Evolutionary conservation across 2,113 vertebrate species (phyloP).

Genomic region (Dasyornis broadbenti): DNA sequence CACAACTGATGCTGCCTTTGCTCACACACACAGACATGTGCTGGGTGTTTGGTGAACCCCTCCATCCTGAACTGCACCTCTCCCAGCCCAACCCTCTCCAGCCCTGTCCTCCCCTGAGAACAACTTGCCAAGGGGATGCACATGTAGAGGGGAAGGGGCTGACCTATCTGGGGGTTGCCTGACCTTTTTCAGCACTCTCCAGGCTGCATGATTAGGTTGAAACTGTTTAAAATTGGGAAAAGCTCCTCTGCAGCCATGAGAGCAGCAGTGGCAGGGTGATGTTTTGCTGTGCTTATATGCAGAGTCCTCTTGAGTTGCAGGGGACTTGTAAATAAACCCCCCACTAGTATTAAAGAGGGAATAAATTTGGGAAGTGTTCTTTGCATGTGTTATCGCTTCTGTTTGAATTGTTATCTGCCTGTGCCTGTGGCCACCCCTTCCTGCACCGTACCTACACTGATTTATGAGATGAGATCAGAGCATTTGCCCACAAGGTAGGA

Average conservation of each 20-base stretch:
- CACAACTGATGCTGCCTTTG: not conserved
- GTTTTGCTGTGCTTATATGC: conserved; percentile 28
- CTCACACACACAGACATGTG: accelerated
- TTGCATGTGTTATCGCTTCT: conserved; percentile 28
- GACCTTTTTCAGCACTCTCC: not conserved
- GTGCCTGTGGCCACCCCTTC: conserved; percentile 39
- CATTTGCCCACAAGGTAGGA: conserved; percentile 41
- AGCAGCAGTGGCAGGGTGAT: not conserved
- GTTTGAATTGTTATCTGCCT: conserved; percentile 44
- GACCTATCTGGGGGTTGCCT: not conserved
- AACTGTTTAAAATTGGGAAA: not conserved
- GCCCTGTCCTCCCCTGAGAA: not conserved
- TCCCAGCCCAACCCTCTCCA: not conserved
- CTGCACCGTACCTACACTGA: conserved; percentile 10
- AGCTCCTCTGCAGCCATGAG: not conserved
- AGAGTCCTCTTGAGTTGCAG: conserved; percentile 10
- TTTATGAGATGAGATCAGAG: conserved; percentile 50
- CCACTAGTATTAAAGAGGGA: not conserved
- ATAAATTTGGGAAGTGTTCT: conserved; percentile 51
- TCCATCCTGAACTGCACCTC: not conserved
- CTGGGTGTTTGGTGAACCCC: not conserved
- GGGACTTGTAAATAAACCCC: conserved; percentile 34
- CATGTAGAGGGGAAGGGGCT: accelerated
- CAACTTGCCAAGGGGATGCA: not conserved
- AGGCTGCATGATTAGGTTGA: not conserved